Evolutionary conservation across 1,140 invertebrate species (phyloP).

Genomic region (Uloborus diversus): DNA sequence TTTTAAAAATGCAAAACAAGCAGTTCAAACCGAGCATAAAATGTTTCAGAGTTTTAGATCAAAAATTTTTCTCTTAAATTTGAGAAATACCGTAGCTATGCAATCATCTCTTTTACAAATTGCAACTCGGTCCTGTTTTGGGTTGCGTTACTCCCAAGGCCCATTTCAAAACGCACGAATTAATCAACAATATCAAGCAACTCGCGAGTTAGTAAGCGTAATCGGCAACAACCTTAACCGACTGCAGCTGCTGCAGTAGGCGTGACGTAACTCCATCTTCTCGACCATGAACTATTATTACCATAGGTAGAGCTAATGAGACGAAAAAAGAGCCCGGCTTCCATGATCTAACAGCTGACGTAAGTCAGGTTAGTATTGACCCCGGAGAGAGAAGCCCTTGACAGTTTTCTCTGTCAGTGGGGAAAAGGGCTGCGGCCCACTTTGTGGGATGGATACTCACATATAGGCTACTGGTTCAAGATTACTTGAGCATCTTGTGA

Average conservation of each 20-base stretch:
- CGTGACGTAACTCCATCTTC: constrained; percentile 12
- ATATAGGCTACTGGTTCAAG: constrained; percentile 23
- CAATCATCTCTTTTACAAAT: no score
- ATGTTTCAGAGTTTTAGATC: no score
- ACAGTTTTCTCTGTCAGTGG: not conserved
- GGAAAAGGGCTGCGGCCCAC: not conserved
- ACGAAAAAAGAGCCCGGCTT: not conserved
- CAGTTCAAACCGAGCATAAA: no score
- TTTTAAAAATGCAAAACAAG: no score
- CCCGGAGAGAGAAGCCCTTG: constrained; percentile 16
- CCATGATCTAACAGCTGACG: constrained; percentile 35
- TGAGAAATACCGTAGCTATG: no score
- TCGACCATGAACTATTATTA: constrained; percentile 7
- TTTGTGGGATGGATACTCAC: not conserved
- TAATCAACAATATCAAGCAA: not conserved
- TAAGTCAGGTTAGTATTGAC: constrained; percentile 37
- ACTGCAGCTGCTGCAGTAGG: not conserved
- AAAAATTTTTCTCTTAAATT: no score
- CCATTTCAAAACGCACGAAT: no score
- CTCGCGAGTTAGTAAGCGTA: constrained; percentile 4
- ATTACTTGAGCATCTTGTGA: not conserved
- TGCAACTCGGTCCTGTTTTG: no score
- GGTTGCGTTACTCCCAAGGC: no score
- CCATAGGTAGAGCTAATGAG: not conserved
- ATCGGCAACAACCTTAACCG: constrained; percentile 16